Conservation (phyloP, 2,797 vertebrate species). For the Cephalopachus bancanus region DNA sequence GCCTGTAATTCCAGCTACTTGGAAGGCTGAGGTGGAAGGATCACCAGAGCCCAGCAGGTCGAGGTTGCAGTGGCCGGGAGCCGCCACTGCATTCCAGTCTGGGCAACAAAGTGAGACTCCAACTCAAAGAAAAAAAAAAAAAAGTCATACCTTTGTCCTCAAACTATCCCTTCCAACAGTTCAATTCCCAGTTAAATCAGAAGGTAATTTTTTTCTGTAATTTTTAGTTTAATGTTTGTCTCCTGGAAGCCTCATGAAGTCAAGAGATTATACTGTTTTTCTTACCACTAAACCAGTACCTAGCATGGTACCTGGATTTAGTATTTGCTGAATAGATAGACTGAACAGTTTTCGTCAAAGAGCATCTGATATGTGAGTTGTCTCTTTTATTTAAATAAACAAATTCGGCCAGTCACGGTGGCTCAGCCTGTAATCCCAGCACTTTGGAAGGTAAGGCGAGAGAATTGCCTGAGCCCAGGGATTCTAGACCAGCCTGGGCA, state of each 20-base stretch:
- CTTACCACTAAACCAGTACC: neutral
- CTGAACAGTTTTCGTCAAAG: slow-evolving; percentile 56
- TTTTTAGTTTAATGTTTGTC: slow-evolving; percentile 45
- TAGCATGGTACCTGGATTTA: neutral
- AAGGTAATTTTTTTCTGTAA: slow-evolving; percentile 34
- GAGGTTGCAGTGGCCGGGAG: too few species aligned
- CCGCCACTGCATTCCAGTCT: too few species aligned
- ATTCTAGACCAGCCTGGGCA: neutral
- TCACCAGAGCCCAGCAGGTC: too few species aligned
- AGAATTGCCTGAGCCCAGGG: neutral
- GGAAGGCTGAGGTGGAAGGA: too few species aligned
- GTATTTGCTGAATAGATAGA: slow-evolving; percentile 71
- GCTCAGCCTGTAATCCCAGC: neutral
- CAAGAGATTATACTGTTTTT: neutral
- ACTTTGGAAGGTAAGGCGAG: neutral
- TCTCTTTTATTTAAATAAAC: slow-evolving; percentile 39
- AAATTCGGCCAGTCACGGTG: neutral
- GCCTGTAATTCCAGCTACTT: too few species aligned
- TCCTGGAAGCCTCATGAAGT: slow-evolving; percentile 49
- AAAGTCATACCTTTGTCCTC: neutral
- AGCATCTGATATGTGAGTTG: slow-evolving; percentile 64
- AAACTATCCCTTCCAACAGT: neutral
- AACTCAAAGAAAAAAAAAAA: neutral
- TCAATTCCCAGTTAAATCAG: neutral
- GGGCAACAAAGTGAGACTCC: too few species aligned